phyloP scores from a whole-genome alignment of 2,797 vertebrate species.

The Acomys russatus region DNA sequence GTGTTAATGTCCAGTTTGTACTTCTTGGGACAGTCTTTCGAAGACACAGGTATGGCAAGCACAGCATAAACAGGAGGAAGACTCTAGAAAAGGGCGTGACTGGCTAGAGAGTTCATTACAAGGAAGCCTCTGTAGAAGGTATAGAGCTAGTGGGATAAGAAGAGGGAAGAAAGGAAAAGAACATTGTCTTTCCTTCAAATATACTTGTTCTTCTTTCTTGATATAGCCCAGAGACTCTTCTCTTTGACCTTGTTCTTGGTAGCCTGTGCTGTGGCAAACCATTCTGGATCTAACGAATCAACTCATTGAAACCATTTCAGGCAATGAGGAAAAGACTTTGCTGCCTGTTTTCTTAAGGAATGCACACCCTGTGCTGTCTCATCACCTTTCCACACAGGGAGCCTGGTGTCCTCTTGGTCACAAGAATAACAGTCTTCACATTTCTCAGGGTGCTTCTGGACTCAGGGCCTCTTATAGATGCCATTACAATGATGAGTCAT shows the following conservation, averaged over 20 bases:
- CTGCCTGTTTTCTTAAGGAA: conserved; percentile 23
- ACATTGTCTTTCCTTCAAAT: conserved; percentile 8
- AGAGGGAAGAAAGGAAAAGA: background rate
- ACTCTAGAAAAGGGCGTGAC: background rate
- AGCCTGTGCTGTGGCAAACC: conserved; percentile 57
- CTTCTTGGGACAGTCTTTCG: background rate
- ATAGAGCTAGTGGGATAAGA: background rate
- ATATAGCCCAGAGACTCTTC: conserved; percentile 72
- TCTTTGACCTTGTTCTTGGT: conserved; percentile 78
- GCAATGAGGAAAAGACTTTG: conserved; percentile 45
- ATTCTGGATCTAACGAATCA: conserved; percentile 75
- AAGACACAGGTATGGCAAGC: background rate
- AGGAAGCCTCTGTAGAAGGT: background rate
- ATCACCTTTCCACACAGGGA: background rate
- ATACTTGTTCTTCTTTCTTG: conserved; percentile 69
- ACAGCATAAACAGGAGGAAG: background rate
- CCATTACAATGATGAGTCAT: background rate
- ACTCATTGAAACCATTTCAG: conserved; percentile 70
- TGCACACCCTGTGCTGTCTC: background rate
- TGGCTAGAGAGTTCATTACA: background rate
- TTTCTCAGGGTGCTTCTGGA: conserved; percentile 33
- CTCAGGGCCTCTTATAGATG: background rate
- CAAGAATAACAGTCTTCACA: background rate
- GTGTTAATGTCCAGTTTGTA: background rate
- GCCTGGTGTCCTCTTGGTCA: background rate